phyloP scores from a whole-genome alignment of 2,797 vertebrate species.

The Gallinago solitaria region DNA sequence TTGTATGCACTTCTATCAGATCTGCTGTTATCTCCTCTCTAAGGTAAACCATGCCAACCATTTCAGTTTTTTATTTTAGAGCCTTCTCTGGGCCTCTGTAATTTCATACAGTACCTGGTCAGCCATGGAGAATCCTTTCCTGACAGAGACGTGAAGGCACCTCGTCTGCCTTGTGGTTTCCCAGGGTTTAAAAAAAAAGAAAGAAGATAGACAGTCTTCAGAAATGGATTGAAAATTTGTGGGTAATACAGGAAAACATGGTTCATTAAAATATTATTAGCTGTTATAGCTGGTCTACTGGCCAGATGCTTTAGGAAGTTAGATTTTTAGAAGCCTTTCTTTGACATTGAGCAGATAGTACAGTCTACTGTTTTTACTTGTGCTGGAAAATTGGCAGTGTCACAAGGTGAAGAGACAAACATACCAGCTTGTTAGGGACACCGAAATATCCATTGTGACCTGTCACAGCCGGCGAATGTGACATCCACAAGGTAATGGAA shows the following conservation, averaged over 20 bases:
- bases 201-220: neutral
- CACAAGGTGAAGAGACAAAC: neutral
- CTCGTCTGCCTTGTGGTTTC: neutral
- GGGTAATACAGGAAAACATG: neutral
- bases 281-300: neutral
- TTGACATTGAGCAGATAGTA: neutral
- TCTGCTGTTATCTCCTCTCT: neutral
- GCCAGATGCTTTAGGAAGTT: neutral
- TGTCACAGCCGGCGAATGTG: neutral
- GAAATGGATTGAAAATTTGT: neutral
- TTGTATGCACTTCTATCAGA: neutral
- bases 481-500: neutral
- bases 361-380: neutral
- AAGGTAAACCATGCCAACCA: neutral
- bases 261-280: neutral
- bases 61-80: neutral
- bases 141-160: neutral
- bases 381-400: neutral
- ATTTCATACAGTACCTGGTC: neutral
- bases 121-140: neutral
- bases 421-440: neutral
- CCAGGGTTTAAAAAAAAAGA: neutral
- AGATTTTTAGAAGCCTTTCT: neutral
- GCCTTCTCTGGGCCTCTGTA: neutral
- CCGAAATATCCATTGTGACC: neutral